Base-by-base conservation (phyloP, 2,888 invertebrate species). In the Drosophila fungiperda region DNA sequence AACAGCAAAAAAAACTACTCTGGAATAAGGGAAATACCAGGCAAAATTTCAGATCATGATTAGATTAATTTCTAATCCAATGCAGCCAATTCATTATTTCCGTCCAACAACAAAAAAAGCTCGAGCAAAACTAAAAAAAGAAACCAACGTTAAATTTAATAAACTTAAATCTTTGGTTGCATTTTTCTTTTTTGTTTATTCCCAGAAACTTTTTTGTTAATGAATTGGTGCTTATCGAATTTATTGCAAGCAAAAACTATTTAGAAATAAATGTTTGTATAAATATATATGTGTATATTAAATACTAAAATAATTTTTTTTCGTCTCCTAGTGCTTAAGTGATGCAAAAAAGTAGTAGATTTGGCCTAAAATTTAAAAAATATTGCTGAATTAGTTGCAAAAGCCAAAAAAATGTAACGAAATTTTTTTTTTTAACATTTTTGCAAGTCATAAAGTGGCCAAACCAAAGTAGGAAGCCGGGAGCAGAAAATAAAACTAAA, bases 211-310 rank as follows among this genome's bases (percentile, higher is more conserved):
- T 64, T 53, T 63, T 23, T 59, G 78, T 81, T 78, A 58, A 86
- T 90, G 68, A 87, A 90, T 91, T 91, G 89, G 91, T 90, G 89
- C 91, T 90, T 90, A 90, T 87, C 91, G 91, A 90, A 91, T 90
- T 90, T 89, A 90, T 91, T 90, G 90, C 85, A 82, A 75, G 52
- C 65, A 17, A 64, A 63, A 57, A 73, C 58, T 72, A 73, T 38
- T 49, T 72, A 72, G 72, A 54, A 32, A 32, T 57, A 72, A 53
- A 49, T 3, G 48, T 61, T 23, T 73, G 66, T 65, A 78, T 45
- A 75, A 70, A 68, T 55, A 71, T 62, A 67, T 49, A 73, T 32
- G 58, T 55, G 55, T 55, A 55, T 38, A 55, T 55, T 29, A 23
- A 52, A 40, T 58, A 63, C 15, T 38, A 42, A 58, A 35, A 38